Evolutionary conservation across 1,140 invertebrate genomes (phyloP).

Genomic region (Drosophila carrolli): DNA sequence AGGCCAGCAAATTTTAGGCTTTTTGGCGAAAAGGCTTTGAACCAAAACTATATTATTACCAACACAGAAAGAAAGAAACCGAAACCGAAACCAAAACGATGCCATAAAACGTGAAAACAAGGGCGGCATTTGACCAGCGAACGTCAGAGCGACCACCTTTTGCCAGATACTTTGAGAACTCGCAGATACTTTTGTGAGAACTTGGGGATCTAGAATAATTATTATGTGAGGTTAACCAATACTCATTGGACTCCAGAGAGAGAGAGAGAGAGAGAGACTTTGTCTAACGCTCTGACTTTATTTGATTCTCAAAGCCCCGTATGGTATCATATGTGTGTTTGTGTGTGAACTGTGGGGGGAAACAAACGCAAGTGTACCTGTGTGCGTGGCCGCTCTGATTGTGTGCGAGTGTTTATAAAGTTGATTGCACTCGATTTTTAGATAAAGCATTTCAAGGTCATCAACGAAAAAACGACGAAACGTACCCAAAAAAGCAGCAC

Average conservation of each 20-base stretch:
- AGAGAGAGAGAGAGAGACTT: slow-evolving; percentile 45
- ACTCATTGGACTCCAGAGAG: slow-evolving; percentile 14
- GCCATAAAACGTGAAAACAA: slow-evolving; percentile 33
- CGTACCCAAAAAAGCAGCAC: slow-evolving; percentile 55
- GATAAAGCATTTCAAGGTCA: slow-evolving; percentile 84
- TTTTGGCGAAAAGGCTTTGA: slow-evolving; percentile 16
- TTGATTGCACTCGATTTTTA: slow-evolving; percentile 85
- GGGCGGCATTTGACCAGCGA: slow-evolving; percentile 44
- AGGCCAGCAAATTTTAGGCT: not conserved
- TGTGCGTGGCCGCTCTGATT: slow-evolving; percentile 18
- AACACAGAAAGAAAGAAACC: slow-evolving; percentile 21
- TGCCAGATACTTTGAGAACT: slow-evolving; percentile 18
- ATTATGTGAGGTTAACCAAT: slow-evolving; percentile 61
- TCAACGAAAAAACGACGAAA: slow-evolving; percentile 78
- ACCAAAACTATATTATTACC: slow-evolving; percentile 30
- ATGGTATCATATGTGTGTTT: slow-evolving; percentile 14
- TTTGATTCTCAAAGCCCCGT: slow-evolving; percentile 41
- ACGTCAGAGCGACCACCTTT: slow-evolving; percentile 71
- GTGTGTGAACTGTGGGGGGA: slow-evolving; percentile 71
- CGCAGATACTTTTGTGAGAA: slow-evolving; percentile 26
- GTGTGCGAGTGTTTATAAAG: slow-evolving; percentile 74
- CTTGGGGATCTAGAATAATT: slow-evolving; percentile 73
- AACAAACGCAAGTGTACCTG: slow-evolving; percentile 63
- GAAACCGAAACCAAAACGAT: slow-evolving; percentile 33
- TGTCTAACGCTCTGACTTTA: slow-evolving; percentile 49